Evolutionary conservation across 2,888 invertebrate species (phyloP).

Genomic region (Xylocampa areola): DNA sequence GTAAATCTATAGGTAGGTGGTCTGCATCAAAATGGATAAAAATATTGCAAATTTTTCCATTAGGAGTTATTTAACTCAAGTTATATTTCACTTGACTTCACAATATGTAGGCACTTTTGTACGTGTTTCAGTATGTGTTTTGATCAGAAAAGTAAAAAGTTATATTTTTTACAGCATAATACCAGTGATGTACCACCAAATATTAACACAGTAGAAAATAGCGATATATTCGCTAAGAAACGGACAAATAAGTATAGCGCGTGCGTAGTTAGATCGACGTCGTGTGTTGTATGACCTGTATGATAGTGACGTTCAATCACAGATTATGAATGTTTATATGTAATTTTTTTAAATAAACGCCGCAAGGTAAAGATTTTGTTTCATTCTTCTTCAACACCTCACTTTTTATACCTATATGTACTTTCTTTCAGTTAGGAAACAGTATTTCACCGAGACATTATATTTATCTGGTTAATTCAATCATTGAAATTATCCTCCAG

Average conservation of each 20-base stretch:
- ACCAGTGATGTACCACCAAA: conserved; percentile 60
- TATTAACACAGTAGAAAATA: conserved; percentile 44
- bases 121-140: no score
- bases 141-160: background rate
- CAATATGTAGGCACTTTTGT: no score
- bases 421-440: no score
- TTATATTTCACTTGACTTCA: no score
- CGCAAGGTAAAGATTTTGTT: conserved; percentile 64
- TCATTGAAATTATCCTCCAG: no score
- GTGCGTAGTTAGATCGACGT: conserved; percentile 76
- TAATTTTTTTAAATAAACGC: conserved; percentile 87
- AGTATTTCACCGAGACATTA: no score
- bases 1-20: no score
- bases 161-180: conserved; percentile 15
- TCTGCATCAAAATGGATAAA: no score
- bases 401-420: no score
- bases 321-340: conserved; percentile 89
- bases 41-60: no score
- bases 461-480: no score
- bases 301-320: conserved; percentile 73
- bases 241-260: conserved; percentile 64
- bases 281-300: conserved; percentile 64
- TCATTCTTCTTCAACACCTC: conserved; percentile 55
- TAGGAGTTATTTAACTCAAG: no score
- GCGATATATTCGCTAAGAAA: conserved; percentile 40